Conservation (phyloP, 2,113 vertebrate species). For the Serilophus lunatus region DNA sequence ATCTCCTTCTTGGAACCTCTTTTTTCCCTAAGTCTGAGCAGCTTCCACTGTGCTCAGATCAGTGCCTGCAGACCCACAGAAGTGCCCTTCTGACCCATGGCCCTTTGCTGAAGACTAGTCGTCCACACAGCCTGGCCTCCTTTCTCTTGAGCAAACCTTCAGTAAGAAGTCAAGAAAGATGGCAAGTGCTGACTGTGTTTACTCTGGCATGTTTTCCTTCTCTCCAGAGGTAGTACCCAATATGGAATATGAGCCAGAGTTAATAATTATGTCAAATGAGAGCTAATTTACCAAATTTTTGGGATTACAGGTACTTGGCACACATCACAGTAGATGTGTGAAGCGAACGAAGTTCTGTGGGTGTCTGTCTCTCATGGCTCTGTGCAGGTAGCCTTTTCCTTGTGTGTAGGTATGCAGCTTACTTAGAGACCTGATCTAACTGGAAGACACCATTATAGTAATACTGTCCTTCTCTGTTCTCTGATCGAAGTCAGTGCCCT, state of each 20-base stretch:
- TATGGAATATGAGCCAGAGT: fast-evolving
- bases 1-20: not conserved
- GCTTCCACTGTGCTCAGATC: not conserved
- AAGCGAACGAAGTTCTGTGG: not conserved
- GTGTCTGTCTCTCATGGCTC: not conserved
- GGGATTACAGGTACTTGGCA: not conserved
- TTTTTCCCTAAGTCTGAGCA: not conserved
- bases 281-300: not conserved
- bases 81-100: not conserved
- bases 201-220: not conserved
- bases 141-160: not conserved
- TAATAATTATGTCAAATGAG: not conserved
- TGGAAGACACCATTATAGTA: not conserved
- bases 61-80: not conserved
- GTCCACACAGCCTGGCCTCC: not conserved
- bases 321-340: not conserved
- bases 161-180: not conserved
- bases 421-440: not conserved
- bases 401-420: not conserved
- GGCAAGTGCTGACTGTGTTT: not conserved
- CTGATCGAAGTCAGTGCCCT: not conserved
- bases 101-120: not conserved
- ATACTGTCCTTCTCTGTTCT: not conserved
- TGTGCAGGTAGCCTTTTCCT: not conserved
- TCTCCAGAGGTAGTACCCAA: not conserved